Conservation (phyloP, 2,113 vertebrate species). For the Mesembrinibis cayennensis region DNA sequence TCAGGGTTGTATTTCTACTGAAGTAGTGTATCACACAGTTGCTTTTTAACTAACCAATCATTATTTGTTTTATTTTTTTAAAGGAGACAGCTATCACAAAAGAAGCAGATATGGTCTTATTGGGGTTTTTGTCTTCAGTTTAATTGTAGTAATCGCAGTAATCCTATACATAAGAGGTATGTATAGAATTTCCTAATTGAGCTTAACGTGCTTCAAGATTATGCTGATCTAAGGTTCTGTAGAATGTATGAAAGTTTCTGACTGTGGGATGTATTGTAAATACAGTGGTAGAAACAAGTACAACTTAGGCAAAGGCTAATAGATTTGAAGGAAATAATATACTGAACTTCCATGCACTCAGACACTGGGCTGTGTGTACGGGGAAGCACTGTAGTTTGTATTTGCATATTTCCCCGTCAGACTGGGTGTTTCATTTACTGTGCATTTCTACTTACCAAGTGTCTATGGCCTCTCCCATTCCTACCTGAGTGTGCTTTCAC, state of each 20-base stretch:
- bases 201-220: background rate
- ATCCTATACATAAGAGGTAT: accelerated
- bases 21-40: background rate
- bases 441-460: background rate
- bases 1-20: background rate
- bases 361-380: background rate
- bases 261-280: background rate
- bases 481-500: background rate
- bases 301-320: background rate
- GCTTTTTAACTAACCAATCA: background rate
- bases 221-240: background rate
- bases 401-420: background rate
- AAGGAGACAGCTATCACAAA: accelerated
- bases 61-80: background rate
- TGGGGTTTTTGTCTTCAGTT: accelerated
- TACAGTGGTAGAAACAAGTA: background rate
- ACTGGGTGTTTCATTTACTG: background rate
- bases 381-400: background rate
- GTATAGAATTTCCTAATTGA: background rate
- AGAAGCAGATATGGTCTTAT: accelerated
- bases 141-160: accelerated
- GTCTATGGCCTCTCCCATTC: background rate
- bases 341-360: background rate
- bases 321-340: background rate
- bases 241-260: background rate